These are phyloP conservation scores for Galbula dea DNA, from an alignment of 2,113 vertebrate species.

Conservation along the genomic window DNA sequence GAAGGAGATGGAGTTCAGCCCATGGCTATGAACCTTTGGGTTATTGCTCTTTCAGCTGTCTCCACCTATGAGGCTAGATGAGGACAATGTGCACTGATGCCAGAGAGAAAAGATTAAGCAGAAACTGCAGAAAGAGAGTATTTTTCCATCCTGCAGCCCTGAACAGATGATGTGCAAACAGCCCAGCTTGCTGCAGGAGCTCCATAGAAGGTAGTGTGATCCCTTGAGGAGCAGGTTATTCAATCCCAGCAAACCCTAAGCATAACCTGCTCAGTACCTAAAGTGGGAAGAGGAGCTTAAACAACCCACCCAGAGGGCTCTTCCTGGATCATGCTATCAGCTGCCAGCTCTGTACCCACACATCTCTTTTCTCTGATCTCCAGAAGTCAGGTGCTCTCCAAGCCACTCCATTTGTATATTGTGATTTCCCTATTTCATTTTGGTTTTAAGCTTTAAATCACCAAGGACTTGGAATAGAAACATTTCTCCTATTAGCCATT, in stretches of 20 bases:
- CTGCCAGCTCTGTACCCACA: not conserved
- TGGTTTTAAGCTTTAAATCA: not conserved
- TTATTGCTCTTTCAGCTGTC: conserved; percentile 40
- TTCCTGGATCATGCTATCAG: not conserved
- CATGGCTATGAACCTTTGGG: not conserved
- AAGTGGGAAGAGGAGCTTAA: fast-evolving
- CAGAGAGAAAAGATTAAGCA: conserved; percentile 26
- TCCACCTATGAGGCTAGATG: conserved; percentile 37
- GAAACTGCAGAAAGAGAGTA: not conserved
- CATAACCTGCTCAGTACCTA: fast-evolving
- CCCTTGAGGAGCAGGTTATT: not conserved
- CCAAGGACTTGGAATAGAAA: not conserved
- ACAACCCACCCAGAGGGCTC: not conserved
- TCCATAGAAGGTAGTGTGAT: not conserved
- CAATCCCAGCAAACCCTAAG: not conserved
- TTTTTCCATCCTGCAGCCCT: conserved; percentile 40
- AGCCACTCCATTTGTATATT: fast-evolving
- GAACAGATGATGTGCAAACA: not conserved
- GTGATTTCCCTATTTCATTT: fast-evolving
- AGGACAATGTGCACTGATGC: conserved; percentile 5
- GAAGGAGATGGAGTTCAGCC: not conserved
- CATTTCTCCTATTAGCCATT: not conserved
- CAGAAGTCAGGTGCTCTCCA: not conserved
- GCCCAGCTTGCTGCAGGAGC: not conserved
- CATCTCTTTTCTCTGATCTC: not conserved